These are phyloP conservation scores for Gallinago undulata DNA, from an alignment of 2,113 vertebrate genomes.

Conservation along the genomic window DNA sequence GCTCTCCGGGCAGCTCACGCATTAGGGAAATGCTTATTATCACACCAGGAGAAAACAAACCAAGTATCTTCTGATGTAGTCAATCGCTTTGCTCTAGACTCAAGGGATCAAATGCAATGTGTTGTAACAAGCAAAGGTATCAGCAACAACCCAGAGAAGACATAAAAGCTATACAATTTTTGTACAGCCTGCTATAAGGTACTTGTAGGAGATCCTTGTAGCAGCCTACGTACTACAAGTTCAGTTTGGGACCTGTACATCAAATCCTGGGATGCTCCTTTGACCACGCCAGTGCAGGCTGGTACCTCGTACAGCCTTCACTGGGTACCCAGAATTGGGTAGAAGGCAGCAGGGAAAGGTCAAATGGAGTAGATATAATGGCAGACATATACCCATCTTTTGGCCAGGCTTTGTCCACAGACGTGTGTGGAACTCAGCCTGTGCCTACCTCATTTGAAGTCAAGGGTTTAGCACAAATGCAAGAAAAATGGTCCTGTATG, in stretches of 20 bases:
- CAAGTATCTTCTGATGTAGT: background rate
- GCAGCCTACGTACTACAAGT: background rate
- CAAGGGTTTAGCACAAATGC: background rate
- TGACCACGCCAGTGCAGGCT: background rate
- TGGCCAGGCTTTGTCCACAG: background rate
- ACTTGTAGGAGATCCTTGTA: background rate
- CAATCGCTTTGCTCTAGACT: background rate
- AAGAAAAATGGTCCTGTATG: background rate
- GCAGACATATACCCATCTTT: background rate
- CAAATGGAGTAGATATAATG: fast-evolving
- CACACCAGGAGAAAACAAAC: background rate
- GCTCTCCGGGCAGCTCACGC: background rate
- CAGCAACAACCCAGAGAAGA: background rate
- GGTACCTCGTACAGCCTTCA: background rate
- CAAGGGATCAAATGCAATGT: background rate
- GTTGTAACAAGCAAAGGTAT: background rate
- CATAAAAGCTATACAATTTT: fast-evolving
- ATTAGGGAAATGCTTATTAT: background rate
- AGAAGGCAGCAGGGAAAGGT: background rate
- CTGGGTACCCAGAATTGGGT: background rate
- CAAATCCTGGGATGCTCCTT: background rate
- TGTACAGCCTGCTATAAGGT: background rate
- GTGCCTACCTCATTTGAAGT: background rate
- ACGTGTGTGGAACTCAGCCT: background rate
- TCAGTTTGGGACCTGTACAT: background rate